phyloP scores from a whole-genome alignment of 2,888 invertebrate species.

The Andrena hattorfiana region DNA sequence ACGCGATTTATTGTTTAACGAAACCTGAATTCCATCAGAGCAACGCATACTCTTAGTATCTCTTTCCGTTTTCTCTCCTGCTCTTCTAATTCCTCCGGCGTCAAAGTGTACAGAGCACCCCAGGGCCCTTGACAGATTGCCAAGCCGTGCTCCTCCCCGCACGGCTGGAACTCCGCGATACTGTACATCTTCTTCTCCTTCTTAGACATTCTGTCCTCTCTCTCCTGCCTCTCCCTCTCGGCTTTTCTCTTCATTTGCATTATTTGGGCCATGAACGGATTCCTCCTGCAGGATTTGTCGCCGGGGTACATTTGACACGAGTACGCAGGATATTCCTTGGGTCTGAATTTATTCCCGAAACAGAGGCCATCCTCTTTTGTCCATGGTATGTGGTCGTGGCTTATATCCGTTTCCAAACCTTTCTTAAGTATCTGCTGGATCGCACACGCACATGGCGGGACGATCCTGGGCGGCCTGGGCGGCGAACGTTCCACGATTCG shows the following conservation, averaged over 20 bases:
- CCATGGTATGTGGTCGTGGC: slow-evolving; percentile 73
- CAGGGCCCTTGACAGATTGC: slow-evolving; percentile 73
- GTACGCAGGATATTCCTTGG: slow-evolving; percentile 61
- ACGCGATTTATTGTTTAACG: not conserved
- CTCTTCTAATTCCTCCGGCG: slow-evolving; percentile 70
- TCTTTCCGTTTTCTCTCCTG: slow-evolving; percentile 60
- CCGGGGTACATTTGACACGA: slow-evolving; percentile 73
- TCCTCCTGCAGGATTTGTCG: slow-evolving; percentile 69
- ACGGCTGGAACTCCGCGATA: slow-evolving; percentile 71
- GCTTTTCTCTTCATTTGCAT: slow-evolving; percentile 40
- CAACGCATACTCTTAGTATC: slow-evolving; percentile 49
- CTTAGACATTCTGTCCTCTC: not conserved
- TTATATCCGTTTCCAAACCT: slow-evolving; percentile 44
- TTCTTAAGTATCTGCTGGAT: slow-evolving; percentile 70
- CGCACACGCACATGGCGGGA: slow-evolving; percentile 77
- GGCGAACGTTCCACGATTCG: slow-evolving; percentile 51
- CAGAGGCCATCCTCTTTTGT: slow-evolving; percentile 71
- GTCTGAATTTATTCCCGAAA: slow-evolving; percentile 75
- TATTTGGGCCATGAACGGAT: slow-evolving; percentile 69
- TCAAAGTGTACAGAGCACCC: slow-evolving; percentile 68
- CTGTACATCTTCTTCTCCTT: slow-evolving; percentile 70
- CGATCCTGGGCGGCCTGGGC: slow-evolving; percentile 66
- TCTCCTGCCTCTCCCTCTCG: slow-evolving; percentile 26
- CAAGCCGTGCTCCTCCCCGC: slow-evolving; percentile 76
- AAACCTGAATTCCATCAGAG: not conserved